Base-by-base conservation (phyloP, 2,113 vertebrate genomes). In the Xiphophorus maculatus region DNA sequence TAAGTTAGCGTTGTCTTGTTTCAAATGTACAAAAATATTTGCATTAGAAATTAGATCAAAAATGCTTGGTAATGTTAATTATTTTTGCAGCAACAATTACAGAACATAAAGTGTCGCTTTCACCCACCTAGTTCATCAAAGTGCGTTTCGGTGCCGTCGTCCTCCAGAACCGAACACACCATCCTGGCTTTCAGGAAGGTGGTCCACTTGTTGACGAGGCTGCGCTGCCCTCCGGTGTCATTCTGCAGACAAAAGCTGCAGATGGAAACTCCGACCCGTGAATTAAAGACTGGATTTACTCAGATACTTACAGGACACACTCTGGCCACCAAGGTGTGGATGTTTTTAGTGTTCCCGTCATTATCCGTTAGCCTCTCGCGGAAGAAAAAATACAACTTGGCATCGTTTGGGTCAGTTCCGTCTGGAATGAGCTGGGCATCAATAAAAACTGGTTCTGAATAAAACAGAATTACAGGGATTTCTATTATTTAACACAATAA, bases 141-240 rank as follows among this genome's bases (percentile, higher is more conserved):
- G 79, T 98, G 95, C 0, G 97, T 99, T 87, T 99, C 98, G 0
- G 97, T 97, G 72, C 97, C 97, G 63, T 99, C 97, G 67, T 96
- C 96, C 79, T 99, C 98, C 83, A 96, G 95, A 13, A 99, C 97
- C 0, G 97, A 99, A 81, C 98, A 99, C 66, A 99, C 97, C 86
- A 99, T 94, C 77, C 98, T 90, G 1, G 97, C 97, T 88, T 99
- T 99, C 22, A 98, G 91, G 89, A 99, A 99, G 0, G 98, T 99
- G 32, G 97, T 99, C 98, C 98, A 99, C 70, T 99, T 99, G 91
- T 99, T 99, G 70, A 99, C 98, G 0, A 99, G 95, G 81, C 98
- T 99, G 19, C 98, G 95, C 81, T 98, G 97, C 19, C 98, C 98
- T n/a, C 98, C 98, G 0, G 96, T 96, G 90, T 99, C 98, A 79